Evolutionary conservation across 2,113 vertebrate genomes (phyloP).

Genomic region (Pteropus alecto): DNA sequence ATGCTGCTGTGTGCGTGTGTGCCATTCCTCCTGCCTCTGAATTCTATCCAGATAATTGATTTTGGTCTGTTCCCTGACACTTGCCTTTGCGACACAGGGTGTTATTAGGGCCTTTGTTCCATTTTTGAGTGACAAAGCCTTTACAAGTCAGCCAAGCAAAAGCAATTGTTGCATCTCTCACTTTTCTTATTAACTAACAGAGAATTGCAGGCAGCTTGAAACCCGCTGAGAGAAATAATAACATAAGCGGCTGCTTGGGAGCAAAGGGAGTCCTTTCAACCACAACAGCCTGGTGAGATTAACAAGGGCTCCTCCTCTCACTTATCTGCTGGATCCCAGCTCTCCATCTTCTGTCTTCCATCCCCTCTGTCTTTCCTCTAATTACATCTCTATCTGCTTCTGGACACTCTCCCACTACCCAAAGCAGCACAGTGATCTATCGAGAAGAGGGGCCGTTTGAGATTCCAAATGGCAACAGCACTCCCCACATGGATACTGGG

Average conservation of each 20-base stretch:
- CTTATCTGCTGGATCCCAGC: rapidly evolving
- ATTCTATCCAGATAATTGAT: conserved; percentile 85
- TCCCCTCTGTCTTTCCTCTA: background rate
- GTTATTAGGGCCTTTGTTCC: conserved; percentile 86
- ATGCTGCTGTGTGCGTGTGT: conserved; percentile 59
- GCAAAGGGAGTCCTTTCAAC: conserved; percentile 72
- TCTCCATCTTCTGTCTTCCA: background rate
- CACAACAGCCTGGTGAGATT: conserved; percentile 65
- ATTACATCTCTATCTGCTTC: background rate
- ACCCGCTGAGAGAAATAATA: conserved; percentile 72
- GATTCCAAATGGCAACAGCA: rapidly evolving
- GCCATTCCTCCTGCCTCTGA: conserved; percentile 67
- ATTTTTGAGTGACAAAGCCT: conserved; percentile 80
- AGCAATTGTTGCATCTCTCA: conserved; percentile 83
- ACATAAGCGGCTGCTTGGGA: conserved; percentile 71
- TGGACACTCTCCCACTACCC: background rate
- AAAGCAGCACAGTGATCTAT: background rate
- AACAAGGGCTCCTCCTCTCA: conserved; percentile 56
- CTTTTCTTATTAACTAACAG: conserved; percentile 83
- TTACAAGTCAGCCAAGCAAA: conserved; percentile 83
- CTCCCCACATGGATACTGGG: rapidly evolving
- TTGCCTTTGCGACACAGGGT: conserved; percentile 75
- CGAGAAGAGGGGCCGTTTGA: rapidly evolving
- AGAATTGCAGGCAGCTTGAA: conserved; percentile 75
- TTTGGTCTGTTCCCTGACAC: conserved; percentile 82